Evolutionary conservation across 1,140 invertebrate genomes (phyloP).

Genomic region (Aricia agestis): DNA sequence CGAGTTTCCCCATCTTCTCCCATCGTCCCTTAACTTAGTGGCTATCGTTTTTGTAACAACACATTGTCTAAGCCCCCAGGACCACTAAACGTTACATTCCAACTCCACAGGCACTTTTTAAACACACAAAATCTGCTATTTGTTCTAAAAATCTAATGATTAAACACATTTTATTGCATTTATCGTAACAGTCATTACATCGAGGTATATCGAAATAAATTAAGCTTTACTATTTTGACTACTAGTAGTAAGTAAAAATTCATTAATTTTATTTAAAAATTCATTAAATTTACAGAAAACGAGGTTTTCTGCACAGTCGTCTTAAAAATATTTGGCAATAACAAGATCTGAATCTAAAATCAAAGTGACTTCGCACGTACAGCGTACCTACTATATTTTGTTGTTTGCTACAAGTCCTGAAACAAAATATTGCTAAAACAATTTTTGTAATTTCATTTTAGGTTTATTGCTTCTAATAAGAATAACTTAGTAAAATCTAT

Average conservation of each 20-base stretch:
- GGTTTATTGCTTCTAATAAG: too few species aligned
- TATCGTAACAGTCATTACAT: background rate
- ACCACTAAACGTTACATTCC: background rate
- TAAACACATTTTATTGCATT: background rate
- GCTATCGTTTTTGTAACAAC: background rate
- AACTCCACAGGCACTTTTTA: slow-evolving; percentile 11
- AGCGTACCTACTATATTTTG: too few species aligned
- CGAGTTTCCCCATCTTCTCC: too few species aligned
- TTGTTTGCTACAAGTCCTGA: too few species aligned
- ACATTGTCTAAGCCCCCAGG: background rate
- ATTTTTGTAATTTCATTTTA: too few species aligned
- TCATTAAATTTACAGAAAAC: background rate
- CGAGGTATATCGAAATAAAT: background rate
- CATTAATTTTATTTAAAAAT: background rate
- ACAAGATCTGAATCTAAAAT: too few species aligned
- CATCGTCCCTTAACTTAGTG: too few species aligned
- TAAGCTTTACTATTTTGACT: background rate
- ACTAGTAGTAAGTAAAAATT: background rate
- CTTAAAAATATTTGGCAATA: too few species aligned
- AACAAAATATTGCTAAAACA: too few species aligned
- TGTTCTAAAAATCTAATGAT: background rate
- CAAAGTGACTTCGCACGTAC: too few species aligned
- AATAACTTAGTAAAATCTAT: too few species aligned
- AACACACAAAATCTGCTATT: slow-evolving; percentile 1
- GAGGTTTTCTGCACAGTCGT: too few species aligned